Conservation (phyloP, 2,797 vertebrate species). For the Champsocephalus gunnari region DNA sequence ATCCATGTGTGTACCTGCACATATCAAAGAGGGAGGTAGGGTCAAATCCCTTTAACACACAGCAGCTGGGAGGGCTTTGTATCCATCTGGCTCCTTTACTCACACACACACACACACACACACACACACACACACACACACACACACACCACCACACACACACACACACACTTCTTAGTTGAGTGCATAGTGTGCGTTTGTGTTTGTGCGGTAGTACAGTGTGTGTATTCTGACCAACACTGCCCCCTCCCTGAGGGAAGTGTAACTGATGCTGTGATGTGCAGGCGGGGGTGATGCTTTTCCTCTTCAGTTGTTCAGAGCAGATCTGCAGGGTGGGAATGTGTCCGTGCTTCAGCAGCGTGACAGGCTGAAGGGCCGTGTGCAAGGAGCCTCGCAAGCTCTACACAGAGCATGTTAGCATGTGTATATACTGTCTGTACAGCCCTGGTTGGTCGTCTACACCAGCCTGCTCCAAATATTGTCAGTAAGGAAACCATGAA, state of each 20-base stretch:
- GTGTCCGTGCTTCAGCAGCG: slow-evolving; percentile 52
- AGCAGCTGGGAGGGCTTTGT: slow-evolving; percentile 67
- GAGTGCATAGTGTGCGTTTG: slow-evolving; percentile 8
- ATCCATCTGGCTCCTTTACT: slow-evolving; percentile 36
- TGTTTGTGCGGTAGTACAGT: slow-evolving; percentile 12
- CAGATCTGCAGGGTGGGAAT: slow-evolving; percentile 68
- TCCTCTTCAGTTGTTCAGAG: slow-evolving; percentile 80
- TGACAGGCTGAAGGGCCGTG: slow-evolving; percentile 46
- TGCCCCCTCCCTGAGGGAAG: slow-evolving; percentile 80
- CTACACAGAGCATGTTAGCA: slow-evolving; percentile 32
- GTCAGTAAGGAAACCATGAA: slow-evolving; percentile 15
- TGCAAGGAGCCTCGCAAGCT: slow-evolving; percentile 35
- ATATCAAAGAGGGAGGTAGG: slow-evolving; percentile 42
- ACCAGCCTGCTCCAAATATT: slow-evolving; percentile 19
- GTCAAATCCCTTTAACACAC: slow-evolving; percentile 51
- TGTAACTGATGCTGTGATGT: slow-evolving; percentile 53
- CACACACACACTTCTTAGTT: slow-evolving; percentile 2
- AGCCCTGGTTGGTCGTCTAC: neutral
- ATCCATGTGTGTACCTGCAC: slow-evolving; percentile 32
- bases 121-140: slow-evolving; percentile 1
- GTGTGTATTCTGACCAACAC: slow-evolving; percentile 76
- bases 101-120: slow-evolving; percentile 6
- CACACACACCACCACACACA: neutral
- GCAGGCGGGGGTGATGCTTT: slow-evolving; percentile 60
- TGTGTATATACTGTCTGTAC: slow-evolving; percentile 30